Percentiles rank a stretch among this genome's conserved stretches.
phyloP scores from a whole-genome alignment of 1,140 invertebrate species.

The Aphelinus certus region DNA sequence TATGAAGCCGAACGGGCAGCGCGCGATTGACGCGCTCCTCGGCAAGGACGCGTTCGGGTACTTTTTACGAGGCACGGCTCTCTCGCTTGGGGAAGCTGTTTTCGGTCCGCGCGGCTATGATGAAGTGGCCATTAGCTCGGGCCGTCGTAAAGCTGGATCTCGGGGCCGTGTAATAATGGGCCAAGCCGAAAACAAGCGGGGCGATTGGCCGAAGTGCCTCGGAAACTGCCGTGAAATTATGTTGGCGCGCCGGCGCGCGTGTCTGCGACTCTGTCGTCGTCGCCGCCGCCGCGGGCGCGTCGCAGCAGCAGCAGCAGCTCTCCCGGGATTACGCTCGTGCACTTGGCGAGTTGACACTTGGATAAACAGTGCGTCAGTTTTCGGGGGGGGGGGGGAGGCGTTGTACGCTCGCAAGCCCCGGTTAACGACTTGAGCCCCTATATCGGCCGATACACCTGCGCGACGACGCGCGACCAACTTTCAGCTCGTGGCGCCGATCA shows the following conservation, averaged over 20 bases:
- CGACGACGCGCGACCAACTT: conserved; percentile 4
- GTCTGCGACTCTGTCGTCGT: conserved; percentile 21
- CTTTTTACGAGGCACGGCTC: conserved; percentile 14
- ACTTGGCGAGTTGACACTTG: conserved; percentile 42
- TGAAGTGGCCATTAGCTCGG: conserved; percentile 31
- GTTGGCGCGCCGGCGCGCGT: background rate
- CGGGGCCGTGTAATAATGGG: conserved; percentile 37
- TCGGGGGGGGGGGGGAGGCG: conserved; percentile 2
- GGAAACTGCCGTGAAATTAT: conserved; percentile 16
- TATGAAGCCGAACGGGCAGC: background rate
- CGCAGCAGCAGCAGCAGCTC: background rate
- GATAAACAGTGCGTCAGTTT: conserved; percentile 25
- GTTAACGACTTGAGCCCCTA: conserved; percentile 30
- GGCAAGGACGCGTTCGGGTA: background rate
- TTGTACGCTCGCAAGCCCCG: background rate
- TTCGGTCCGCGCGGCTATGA: conserved; percentile 18
- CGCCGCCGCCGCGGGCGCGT: conserved; percentile 40
- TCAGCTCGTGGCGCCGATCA: background rate
- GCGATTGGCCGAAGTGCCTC: conserved; percentile 34
- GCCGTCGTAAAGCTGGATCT: conserved; percentile 29
- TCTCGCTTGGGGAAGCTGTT: conserved; percentile 21
- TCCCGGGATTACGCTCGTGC: conserved; percentile 44
- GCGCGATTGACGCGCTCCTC: background rate
- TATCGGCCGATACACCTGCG: conserved; percentile 18
- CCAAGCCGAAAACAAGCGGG: conserved; percentile 24